Base-by-base conservation (phyloP, 2,888 invertebrate species). In the Atethmia centrago region DNA sequence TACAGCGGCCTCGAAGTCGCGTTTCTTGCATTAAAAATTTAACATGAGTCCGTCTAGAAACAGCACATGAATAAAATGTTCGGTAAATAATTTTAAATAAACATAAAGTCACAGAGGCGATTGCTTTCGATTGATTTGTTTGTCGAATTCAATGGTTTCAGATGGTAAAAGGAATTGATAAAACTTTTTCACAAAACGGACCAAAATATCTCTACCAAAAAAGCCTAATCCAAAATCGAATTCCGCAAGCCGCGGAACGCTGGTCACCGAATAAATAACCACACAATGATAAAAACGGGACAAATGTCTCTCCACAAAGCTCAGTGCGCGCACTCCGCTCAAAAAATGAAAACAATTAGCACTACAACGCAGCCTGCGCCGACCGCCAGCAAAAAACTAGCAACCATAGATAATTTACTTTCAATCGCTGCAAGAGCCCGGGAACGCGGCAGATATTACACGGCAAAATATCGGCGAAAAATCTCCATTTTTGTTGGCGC, bases 1-100 rank as follows among this genome's bases (percentile, higher is more conserved):
- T 94, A 94, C 93, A 88, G 92, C 86, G 92, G 90, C 90, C 91
- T 91, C 87, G 80, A 88, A 92, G 93, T 94, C 94, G 92, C 93
- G 90, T 93, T 93, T 91, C 93, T 93, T 90, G 89, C 92, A 93
- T 95, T 94, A 94, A 94, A 94, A 93, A 95, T 94, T 92, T 91
- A 95, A 89, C 90, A 87, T 87, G 79, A 91, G 90, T 90, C 91
- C 89, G 89, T 90, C 91, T 91, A 73, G 88, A 81, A 88, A 85
- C 83, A 85, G 83, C 70, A 79, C 79, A 84, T 87, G 82, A 83
- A 89, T 90, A 88, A 88, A 90, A 89, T 89, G 86, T 89, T 84
- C 88, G 88, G 87, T 83, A 88, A 87, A 85, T 85, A 83, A 87
- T 84, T 85, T 90, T 87, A 89, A 89, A 88, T 88, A 91, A 85